Percentiles rank a stretch among this genome's conserved stretches.
phyloP scores from a whole-genome alignment of 1,140 invertebrate species.

The Anoplophora glabripennis region DNA sequence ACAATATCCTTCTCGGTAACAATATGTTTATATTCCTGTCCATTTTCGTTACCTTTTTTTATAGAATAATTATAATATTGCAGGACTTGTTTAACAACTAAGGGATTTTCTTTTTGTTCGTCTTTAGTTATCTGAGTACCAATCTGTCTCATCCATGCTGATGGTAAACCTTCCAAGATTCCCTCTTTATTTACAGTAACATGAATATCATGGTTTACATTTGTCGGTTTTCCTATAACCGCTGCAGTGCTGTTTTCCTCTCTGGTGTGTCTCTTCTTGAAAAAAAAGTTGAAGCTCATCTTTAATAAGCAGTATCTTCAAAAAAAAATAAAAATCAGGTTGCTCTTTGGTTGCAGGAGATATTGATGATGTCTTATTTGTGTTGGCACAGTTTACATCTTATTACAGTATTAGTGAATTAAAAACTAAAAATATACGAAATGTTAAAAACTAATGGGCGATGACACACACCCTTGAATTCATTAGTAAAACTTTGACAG shows the following conservation, averaged over 20 bases:
- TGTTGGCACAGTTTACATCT: too few relatives aligned
- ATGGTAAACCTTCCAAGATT: slow-evolving; percentile 70
- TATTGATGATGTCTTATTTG: too few relatives aligned
- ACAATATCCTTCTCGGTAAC: slow-evolving; percentile 73
- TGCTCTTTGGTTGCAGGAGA: too few relatives aligned
- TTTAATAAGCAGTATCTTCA: neutral
- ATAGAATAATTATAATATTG: slow-evolving; percentile 89
- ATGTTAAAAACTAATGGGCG: too few relatives aligned
- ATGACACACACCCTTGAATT: too few relatives aligned
- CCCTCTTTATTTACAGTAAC: slow-evolving; percentile 77
- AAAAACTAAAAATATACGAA: too few relatives aligned
- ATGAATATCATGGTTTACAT: slow-evolving; percentile 77
- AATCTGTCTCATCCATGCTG: slow-evolving; percentile 74
- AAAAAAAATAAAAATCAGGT: too few relatives aligned
- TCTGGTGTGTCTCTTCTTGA: slow-evolving; percentile 21
- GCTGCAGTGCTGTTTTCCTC: slow-evolving; percentile 22
- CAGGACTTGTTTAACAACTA: slow-evolving; percentile 85
- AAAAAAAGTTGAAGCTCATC: slow-evolving; percentile 25
- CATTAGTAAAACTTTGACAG: too few relatives aligned
- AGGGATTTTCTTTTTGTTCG: slow-evolving; percentile 89
- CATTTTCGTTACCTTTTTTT: slow-evolving; percentile 61
- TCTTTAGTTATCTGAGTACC: slow-evolving; percentile 77
- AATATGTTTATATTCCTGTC: slow-evolving; percentile 68
- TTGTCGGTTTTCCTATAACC: slow-evolving; percentile 58
- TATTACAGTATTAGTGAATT: too few relatives aligned